Evolutionary conservation across 1,140 invertebrate species (phyloP).

Genomic region (Belonocnema kinseyi): DNA sequence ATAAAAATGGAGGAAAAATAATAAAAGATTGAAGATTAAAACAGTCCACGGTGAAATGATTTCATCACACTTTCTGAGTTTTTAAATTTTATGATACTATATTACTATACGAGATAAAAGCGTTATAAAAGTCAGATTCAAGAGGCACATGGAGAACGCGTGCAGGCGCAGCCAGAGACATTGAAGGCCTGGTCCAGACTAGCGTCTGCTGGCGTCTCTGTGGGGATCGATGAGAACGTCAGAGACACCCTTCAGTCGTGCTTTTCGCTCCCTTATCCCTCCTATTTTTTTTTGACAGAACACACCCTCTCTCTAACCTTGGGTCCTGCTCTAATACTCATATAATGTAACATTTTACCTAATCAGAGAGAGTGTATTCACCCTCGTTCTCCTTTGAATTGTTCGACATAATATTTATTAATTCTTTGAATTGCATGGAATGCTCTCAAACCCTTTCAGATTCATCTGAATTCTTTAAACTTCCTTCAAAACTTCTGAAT

Average conservation of each 20-base stretch:
- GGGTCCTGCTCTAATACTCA: neutral
- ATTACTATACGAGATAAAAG: neutral
- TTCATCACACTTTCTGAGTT: neutral
- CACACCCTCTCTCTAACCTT: constrained; percentile 42
- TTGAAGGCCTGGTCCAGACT: constrained; percentile 68
- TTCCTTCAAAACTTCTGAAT: too few relatives aligned
- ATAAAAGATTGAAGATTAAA: neutral
- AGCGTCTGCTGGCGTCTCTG: constrained; percentile 42
- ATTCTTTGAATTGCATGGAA: too few relatives aligned
- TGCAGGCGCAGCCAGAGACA: constrained; percentile 47
- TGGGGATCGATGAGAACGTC: constrained; percentile 65
- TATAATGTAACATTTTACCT: neutral
- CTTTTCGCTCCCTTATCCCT: constrained; percentile 53
- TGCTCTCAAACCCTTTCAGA: too few relatives aligned
- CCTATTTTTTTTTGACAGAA: constrained; percentile 34
- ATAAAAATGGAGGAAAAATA: neutral
- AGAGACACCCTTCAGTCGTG: constrained; percentile 43
- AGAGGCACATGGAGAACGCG: constrained; percentile 39
- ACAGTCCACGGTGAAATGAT: neutral
- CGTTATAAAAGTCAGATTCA: constrained; percentile 11
- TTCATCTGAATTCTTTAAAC: too few relatives aligned
- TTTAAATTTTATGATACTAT: neutral
- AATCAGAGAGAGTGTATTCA: too few relatives aligned
- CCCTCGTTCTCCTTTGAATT: too few relatives aligned
- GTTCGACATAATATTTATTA: too few relatives aligned